Evolutionary conservation across 2,113 vertebrate species (phyloP).

Genomic region (Chiloscyllium plagiosum): DNA sequence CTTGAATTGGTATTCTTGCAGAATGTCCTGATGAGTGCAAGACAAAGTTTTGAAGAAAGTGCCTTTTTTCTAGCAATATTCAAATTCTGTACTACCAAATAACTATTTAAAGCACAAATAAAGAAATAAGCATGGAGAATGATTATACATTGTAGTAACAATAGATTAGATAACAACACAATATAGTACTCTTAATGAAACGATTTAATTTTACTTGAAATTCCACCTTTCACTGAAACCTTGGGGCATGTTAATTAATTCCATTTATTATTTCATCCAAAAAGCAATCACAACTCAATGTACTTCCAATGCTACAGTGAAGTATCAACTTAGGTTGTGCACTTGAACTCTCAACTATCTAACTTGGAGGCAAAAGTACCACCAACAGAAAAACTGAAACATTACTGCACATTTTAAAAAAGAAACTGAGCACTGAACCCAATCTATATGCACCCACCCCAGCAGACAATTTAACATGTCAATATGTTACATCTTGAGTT

Average conservation of each 20-base stretch:
- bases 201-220: neutral
- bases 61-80: too few species aligned
- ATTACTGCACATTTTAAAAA: neutral
- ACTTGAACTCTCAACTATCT: neutral
- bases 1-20: too few species aligned
- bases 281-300: neutral
- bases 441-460: neutral
- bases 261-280: neutral
- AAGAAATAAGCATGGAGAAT: neutral
- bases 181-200: neutral
- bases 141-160: neutral
- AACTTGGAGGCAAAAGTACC: neutral
- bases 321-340: neutral
- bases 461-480: neutral
- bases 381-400: neutral
- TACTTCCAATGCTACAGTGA: neutral
- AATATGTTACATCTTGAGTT: neutral
- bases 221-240: neutral
- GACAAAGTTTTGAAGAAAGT: too few species aligned
- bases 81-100: too few species aligned
- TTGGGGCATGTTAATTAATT: neutral
- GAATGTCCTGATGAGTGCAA: too few species aligned
- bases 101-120: neutral
- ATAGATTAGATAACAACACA: neutral
- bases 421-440: neutral